Evolutionary conservation across 1,140 invertebrate genomes (phyloP).

Genomic region (Lepidurus apus): DNA sequence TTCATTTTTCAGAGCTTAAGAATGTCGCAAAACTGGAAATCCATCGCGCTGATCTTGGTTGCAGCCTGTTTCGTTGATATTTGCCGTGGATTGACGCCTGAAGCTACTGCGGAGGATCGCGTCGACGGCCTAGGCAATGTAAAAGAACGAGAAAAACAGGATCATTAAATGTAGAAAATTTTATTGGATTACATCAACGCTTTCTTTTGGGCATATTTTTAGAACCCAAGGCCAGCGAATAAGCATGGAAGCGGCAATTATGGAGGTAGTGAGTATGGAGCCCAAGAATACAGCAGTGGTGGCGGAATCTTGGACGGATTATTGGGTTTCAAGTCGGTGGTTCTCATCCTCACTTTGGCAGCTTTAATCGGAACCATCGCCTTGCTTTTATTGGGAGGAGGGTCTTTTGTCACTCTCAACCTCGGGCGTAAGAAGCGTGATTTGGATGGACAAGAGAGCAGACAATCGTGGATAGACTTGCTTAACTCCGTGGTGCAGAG

Average conservation of each 20-base stretch:
- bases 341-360: not conserved
- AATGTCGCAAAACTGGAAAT: not conserved
- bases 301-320: not conserved
- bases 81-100: not conserved
- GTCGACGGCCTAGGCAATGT: not conserved
- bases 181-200: no score
- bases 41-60: not conserved
- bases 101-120: not conserved
- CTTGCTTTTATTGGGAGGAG: constrained; percentile 2
- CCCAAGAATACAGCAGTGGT: not conserved
- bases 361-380: not conserved
- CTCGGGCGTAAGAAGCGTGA: not conserved
- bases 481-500: not conserved
- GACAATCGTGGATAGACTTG: not conserved
- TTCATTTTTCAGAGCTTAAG: not conserved
- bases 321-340: not conserved
- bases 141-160: not conserved
- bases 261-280: not conserved
- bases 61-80: not conserved
- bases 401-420: not conserved
- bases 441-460: not conserved
- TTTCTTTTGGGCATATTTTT: not conserved
- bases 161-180: not conserved
- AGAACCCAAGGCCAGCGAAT: not conserved
- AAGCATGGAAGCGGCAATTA: not conserved